Evolutionary conservation across 2,797 vertebrate genomes (phyloP), one percentile per base, ranked within the genome.

Genomic region (Silurus lanzhouensis): DNA sequence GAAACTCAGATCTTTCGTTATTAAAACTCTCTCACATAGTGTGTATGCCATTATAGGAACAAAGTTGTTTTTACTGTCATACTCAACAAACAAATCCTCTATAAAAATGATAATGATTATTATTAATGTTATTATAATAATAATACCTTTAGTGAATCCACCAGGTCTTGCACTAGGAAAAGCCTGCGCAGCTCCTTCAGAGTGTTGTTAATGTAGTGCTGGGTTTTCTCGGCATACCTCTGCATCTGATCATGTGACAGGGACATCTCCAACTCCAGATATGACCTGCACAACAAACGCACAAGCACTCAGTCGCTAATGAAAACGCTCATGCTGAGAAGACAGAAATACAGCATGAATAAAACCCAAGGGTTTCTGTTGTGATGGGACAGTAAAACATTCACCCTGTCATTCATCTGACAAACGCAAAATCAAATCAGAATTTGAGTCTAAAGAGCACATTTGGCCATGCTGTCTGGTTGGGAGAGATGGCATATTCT

Each of bases 181-280:
- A 98, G 96, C 84, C 96, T 96, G 88, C 96, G 92, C 76, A 97
- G 94, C 91, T 97, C 96, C 76, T 94, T 96, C 71, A 96, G 91
- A 0, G 93, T 94, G 91, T 90, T 93, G 74, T 97, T 97, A 84
- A 97, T 71, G n/a, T 96, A 96, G 83, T 94, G 91, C 71, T 96
- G 95, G 81, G 93, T 93, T 19, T 94, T 96, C 95, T 89, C 96
- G 15, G 96, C 96, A 91, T 97, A 96, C 91, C 95, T 96, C 94
- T 97, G 96, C 91, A 96, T 96, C 94, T 96, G 96, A 87, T 96
- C 96, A 93, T 96, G 96, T 90, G 96, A 97, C 88, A 97, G 95
- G 71, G 95, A 95, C 92, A 97, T 95, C 93, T 97, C 96, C 82
- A 96, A 91, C 87, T 97, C 96, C 95, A 97, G 84, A 92, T 96